Evolutionary conservation across 2,797 vertebrate genomes (phyloP), one percentile per base, ranked within the genome.

Genomic region (Nasua narica): DNA sequence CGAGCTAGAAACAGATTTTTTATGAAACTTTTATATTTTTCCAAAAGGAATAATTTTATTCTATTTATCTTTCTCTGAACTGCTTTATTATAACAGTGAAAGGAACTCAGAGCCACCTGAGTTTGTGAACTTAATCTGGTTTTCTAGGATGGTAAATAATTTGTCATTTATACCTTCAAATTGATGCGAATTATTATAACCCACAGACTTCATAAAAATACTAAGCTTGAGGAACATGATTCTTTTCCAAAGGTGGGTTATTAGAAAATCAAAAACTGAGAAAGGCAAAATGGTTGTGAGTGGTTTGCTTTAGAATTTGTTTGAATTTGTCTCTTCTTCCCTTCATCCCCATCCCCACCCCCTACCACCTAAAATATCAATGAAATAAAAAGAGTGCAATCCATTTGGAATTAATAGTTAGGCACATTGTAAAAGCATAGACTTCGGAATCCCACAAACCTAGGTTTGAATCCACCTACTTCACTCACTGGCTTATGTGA

Each of bases 1-100:
- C 98, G 98, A 99, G 98, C 98, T 99, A 98, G 99, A 99, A 99
- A 98, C 98, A 98, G 98, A 98, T 98, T 98, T 99, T 98, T 98
- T 97, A 98, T 98, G 97, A 98, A 94, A 97, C 94, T 98, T 98
- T 98, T 97, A 43, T 97, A 52, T 97, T 98, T 98, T 98, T 97
- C 65, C 48, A 84, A 96, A 97, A 98, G 97, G 97, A 98, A 98
- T 97, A 81, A 87, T 98, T 98, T 97, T 94, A 27, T 97, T 98
- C 96, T 97, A 76, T 98, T 98, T 98, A 91, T 98, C 97, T 98
- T 98, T 92, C 65, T 92, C 74, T 95, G 92, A 97, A 94, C 32
- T 94, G 84, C 91, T 97, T 96, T 94, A 15, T 37, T 87, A 29
- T 92, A 96, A 67, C 46, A 86, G 60, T 83, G 65, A 94, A 97